These are phyloP conservation scores for Synanceia verrucosa DNA, from an alignment of 2,797 vertebrate genomes.

Conservation along the genomic window DNA sequence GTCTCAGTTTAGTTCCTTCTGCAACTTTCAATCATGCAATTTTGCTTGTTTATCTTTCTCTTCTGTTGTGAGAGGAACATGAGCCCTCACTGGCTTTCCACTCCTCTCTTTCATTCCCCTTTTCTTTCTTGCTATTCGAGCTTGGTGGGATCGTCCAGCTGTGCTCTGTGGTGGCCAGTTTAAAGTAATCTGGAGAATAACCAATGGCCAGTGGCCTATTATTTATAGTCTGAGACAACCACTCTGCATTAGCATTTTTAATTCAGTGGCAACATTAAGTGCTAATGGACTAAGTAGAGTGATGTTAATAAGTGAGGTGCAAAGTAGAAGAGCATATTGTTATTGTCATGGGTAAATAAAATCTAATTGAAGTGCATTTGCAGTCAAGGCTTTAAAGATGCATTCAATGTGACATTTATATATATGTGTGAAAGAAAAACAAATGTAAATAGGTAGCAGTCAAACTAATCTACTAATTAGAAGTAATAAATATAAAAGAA, in stretches of 20 bases:
- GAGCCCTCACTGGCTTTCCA: neutral
- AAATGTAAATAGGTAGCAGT: neutral
- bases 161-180: neutral
- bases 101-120: neutral
- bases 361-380: neutral
- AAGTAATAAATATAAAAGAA: neutral
- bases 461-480: neutral
- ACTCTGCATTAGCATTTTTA: neutral
- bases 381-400: neutral
- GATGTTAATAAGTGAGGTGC: conserved; percentile 1
- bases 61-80: no score
- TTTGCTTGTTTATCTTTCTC: no score
- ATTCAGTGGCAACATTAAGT: neutral
- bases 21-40: no score
- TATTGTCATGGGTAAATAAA: neutral
- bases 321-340: neutral
- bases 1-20: neutral
- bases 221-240: neutral
- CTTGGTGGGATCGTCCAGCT: neutral
- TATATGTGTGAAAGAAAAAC: neutral
- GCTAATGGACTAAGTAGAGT: neutral
- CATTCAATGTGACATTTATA: neutral
- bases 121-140: neutral
- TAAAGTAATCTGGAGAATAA: neutral
- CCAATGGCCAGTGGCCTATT: neutral